phyloP scores from a whole-genome alignment of 2,888 invertebrate genomes.

The Zygogramma bicolorata region DNA sequence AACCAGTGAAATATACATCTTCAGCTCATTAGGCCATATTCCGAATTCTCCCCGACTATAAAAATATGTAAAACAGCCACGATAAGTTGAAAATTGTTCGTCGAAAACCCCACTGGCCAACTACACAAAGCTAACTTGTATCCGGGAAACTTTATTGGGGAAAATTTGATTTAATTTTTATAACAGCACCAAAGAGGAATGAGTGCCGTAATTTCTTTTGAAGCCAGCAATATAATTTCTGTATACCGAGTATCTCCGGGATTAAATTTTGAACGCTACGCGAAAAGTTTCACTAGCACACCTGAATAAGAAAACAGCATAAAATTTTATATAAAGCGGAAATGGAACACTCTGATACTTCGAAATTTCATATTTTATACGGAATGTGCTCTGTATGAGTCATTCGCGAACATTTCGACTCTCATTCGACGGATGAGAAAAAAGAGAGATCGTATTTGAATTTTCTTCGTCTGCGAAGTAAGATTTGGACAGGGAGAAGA shows the following conservation, averaged over 20 bases:
- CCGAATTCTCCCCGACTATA: background rate
- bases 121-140: conserved; percentile 63
- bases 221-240: conserved; percentile 67
- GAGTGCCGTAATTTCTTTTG: conserved; percentile 68
- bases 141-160: conserved; percentile 67
- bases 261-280: conserved; percentile 61
- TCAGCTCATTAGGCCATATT: no score
- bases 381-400: conserved; percentile 11
- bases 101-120: conserved; percentile 54
- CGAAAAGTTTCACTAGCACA: conserved; percentile 58
- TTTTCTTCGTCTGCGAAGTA: no score
- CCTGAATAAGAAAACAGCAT: conserved; percentile 58
- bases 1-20: no score
- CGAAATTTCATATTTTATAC: conserved; percentile 35
- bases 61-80: conserved; percentile 30
- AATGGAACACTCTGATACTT: conserved; percentile 32
- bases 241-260: conserved; percentile 63
- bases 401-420: background rate
- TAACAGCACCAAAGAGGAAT: conserved; percentile 66
- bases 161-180: conserved; percentile 68
- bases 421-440: background rate
- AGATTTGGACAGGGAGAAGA: no score
- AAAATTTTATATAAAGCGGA: conserved; percentile 45
- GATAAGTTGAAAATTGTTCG: conserved; percentile 42
- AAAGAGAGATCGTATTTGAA: no score